Percentiles rank a stretch among this genome's conserved stretches.
These are phyloP conservation scores for Eupeodes corollae DNA, from an alignment of 1,140 invertebrate species.

Conservation along the genomic window DNA sequence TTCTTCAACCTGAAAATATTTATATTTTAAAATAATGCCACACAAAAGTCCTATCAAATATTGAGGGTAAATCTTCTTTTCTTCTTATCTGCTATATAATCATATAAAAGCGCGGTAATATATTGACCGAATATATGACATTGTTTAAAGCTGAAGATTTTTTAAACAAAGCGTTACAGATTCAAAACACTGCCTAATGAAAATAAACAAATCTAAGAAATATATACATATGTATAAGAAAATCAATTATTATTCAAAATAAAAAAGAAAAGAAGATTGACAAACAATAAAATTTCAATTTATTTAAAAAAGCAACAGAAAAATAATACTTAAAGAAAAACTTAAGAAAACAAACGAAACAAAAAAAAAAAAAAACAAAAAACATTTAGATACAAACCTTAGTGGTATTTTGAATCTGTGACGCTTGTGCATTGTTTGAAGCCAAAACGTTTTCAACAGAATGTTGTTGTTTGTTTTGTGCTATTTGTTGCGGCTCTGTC, in stretches of 20 bases:
- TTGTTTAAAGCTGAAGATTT: no score
- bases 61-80: no score
- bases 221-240: background rate
- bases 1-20: conserved; percentile 16
- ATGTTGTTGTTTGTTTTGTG: conserved; percentile 12
- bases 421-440: conserved; percentile 14
- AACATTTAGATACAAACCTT: conserved; percentile 36
- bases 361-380: conserved; percentile 19
- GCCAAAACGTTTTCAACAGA: conserved; percentile 9
- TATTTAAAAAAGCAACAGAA: conserved; percentile 5
- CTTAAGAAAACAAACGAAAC: conserved; percentile 12
- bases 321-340: conserved; percentile 4
- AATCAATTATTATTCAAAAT: background rate
- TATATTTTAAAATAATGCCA: no score
- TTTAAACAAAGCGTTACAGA: conserved; percentile 21
- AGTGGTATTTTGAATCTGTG: conserved; percentile 37
- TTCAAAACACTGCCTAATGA: conserved; percentile 15
- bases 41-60: no score
- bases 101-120: no score
- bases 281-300: background rate
- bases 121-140: no score
- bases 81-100: no score
- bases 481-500: conserved; percentile 3
- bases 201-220: background rate
- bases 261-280: background rate